Conservation (phyloP, 2,797 vertebrate species). For the Esox masquinongy region DNA sequence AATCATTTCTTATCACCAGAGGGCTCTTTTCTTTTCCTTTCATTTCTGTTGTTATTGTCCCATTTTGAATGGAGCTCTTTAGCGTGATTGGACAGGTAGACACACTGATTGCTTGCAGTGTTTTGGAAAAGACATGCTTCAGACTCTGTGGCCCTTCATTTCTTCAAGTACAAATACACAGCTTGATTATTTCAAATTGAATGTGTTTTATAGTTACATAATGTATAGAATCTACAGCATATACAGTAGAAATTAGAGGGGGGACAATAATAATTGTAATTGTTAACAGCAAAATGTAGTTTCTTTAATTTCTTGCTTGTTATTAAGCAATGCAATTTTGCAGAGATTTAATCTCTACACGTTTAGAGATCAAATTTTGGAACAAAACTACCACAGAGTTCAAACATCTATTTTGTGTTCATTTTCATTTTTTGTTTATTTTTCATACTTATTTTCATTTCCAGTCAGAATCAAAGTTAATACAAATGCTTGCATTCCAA, state of each 20-base stretch:
- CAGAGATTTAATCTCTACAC: not conserved
- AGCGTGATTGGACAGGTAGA: constrained; percentile 44
- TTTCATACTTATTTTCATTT: constrained; percentile 26
- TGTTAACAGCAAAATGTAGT: not conserved
- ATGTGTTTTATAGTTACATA: not conserved
- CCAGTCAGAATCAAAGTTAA: constrained; percentile 29
- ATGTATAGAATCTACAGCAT: not conserved
- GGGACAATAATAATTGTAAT: not conserved
- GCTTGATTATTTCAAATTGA: constrained; percentile 1
- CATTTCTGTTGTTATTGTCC: constrained; percentile 40
- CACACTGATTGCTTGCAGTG: constrained; percentile 28
- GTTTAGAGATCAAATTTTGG: constrained; percentile 8
- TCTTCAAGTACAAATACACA: constrained; percentile 15
- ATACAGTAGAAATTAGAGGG: too few species aligned
- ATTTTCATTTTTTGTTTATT: constrained; percentile 36
- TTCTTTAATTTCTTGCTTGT: not conserved
- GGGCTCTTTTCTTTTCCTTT: constrained; percentile 22
- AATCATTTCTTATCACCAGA: constrained; percentile 18
- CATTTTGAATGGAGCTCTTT: constrained; percentile 43
- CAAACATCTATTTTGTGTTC: constrained; percentile 40
- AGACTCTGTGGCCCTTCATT: constrained; percentile 61
- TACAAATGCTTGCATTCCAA: constrained; percentile 33
- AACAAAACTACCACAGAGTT: constrained; percentile 58
- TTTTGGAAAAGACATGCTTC: constrained; percentile 66
- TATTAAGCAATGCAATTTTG: not conserved